Conservation (phyloP, 1,140 invertebrate genomes). For the Macrobrachium nipponense region DNA sequence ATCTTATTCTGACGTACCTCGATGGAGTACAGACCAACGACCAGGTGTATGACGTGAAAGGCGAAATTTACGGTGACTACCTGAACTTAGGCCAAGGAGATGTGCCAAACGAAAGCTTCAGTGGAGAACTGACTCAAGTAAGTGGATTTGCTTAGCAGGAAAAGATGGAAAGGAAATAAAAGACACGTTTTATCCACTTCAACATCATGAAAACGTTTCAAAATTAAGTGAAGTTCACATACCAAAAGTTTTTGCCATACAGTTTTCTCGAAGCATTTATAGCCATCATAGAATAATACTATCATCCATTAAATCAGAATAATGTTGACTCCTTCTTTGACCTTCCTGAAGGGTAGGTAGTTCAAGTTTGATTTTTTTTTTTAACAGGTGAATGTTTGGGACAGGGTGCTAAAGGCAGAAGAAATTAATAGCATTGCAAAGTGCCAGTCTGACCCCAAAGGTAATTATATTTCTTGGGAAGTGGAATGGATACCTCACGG, state of each 20-base stretch:
- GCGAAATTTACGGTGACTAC: constrained; percentile 7
- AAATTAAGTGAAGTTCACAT: too few relatives aligned
- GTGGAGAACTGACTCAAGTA: constrained; percentile 43
- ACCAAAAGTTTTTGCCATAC: too few relatives aligned
- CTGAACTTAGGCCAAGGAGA: constrained; percentile 20
- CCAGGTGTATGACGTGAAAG: constrained; percentile 33
- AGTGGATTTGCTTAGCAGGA: not conserved
- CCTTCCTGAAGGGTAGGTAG: too few relatives aligned
- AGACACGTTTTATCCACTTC: too few relatives aligned
- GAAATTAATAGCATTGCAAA: constrained; percentile 26
- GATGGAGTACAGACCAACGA: constrained; percentile 38
- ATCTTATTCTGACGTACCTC: constrained; percentile 45
- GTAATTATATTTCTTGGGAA: constrained; percentile 42
- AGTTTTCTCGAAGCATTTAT: too few relatives aligned
- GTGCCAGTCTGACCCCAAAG: constrained; percentile 23
- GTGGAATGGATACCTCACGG: constrained; percentile 35
- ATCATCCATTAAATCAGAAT: too few relatives aligned
- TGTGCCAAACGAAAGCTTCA: constrained; percentile 21
- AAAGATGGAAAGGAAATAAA: too few relatives aligned
- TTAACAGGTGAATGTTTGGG: constrained; percentile 49
- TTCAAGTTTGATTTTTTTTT: too few relatives aligned
- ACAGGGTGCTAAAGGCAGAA: constrained; percentile 26
- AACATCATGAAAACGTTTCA: too few relatives aligned
- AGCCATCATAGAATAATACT: too few relatives aligned
- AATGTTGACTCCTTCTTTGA: too few relatives aligned